These are phyloP conservation scores for Cynopterus sphinx DNA, from an alignment of 2,797 vertebrate species.

Conservation along the genomic window DNA sequence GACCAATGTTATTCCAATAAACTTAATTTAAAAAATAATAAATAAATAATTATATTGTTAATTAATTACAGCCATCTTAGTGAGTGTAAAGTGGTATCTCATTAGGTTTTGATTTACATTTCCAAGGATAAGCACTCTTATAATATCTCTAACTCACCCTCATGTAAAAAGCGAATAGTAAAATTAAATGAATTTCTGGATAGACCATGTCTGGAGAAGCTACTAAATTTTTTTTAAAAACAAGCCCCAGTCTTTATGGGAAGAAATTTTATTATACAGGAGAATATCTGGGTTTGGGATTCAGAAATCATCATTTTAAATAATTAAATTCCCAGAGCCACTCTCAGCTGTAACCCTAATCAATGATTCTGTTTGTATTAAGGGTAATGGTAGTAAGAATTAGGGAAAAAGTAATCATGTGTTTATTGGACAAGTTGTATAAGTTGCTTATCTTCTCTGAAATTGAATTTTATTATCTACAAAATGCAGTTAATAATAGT, in stretches of 20 bases:
- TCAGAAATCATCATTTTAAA: slow-evolving; percentile 36
- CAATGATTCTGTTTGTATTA: slow-evolving; percentile 30
- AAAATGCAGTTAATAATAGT: neutral
- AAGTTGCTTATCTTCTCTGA: slow-evolving; percentile 41
- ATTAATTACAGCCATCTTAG: neutral
- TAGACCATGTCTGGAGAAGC: neutral
- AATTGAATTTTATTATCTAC: neutral
- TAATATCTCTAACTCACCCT: neutral
- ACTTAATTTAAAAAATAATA: no score
- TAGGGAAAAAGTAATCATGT: neutral
- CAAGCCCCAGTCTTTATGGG: neutral
- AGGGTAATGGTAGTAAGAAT: neutral
- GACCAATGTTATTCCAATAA: no score
- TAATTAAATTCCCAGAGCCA: neutral
- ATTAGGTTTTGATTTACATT: slow-evolving; percentile 4
- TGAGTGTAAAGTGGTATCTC: neutral
- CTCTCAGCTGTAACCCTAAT: neutral
- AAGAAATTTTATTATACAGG: slow-evolving; percentile 14
- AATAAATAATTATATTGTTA: no score
- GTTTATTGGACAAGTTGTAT: neutral
- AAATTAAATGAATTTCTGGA: slow-evolving; percentile 37
- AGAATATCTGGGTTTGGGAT: neutral
- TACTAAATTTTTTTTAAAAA: neutral
- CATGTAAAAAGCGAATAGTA: neutral
- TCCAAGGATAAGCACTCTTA: slow-evolving; percentile 26